Evolutionary conservation across 1,140 invertebrate genomes (phyloP), one percentile per base, ranked within the genome.

Genomic region (Acromyrmex echinatior): DNA sequence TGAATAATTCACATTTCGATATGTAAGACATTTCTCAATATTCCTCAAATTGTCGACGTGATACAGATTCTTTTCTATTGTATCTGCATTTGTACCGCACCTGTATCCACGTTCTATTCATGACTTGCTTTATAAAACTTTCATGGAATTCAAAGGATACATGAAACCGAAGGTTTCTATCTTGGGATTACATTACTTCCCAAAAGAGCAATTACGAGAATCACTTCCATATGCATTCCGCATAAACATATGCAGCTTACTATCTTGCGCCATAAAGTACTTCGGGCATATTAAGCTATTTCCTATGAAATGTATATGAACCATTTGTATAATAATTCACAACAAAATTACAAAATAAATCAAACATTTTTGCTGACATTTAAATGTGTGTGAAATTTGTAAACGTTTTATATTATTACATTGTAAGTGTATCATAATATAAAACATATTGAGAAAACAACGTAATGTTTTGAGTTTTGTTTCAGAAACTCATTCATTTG

Each of bases 141-240:
- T 84, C 70, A 84, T 84, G 28, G 70, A 62, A 76, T 84, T 51
- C 53, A 14, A 16, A 51, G 45, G 62, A 63, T 53, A 39, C 53
- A 16, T 18, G 39, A 68, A 70, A 49, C 51, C 35, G 49, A 63
- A 86, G 53, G 45, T 82, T 62, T 39, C 35, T 31, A 74, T 39
- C 68, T 62, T 28, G 70, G 56, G 80, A 84, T 62, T 74, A 39
- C 70, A 56, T 76, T 74, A 49, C 80, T 62, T 49, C 39, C 70
- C 80, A 39, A 84, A 84, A 76, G 70, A 84, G 70, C 80, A 76
- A 84, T 84, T 63, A 58, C 56, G 56, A 49, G 56, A 84, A 84
- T 84, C 39, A 84, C 70, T 63, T 70, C 53, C 80, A 53, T 63
- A 76, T 84, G 70, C 56, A 84, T 74, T 74, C n/a, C 25, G 39